phyloP scores from a whole-genome alignment of 2,797 vertebrate species.

The Gymnocypris eckloni region DNA sequence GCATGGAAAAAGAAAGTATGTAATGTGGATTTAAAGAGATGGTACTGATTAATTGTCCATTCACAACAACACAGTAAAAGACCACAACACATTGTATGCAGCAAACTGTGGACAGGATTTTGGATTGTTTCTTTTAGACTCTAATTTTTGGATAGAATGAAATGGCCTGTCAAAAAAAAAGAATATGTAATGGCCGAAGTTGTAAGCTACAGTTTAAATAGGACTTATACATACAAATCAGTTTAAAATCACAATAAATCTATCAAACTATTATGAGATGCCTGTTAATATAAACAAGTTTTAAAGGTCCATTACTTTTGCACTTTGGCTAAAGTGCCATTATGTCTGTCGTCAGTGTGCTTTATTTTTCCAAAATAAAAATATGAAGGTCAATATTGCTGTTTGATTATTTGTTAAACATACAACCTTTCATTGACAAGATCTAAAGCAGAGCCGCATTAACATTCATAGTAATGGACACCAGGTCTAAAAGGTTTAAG shows the following conservation, averaged over 20 bases:
- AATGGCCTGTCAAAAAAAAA: background rate
- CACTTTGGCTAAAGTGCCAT: slow-evolving; percentile 16
- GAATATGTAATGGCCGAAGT: background rate
- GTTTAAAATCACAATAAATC: slow-evolving; percentile 14
- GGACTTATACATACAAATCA: background rate
- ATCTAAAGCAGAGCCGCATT: slow-evolving; percentile 26
- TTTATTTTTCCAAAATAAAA: slow-evolving; percentile 15
- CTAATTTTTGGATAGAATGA: background rate
- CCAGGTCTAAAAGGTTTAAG: slow-evolving; percentile 41
- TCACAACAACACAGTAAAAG: slow-evolving; percentile 49
- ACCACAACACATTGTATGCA: slow-evolving; percentile 5
- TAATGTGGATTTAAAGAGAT: slow-evolving; percentile 61
- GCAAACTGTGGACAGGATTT: background rate
- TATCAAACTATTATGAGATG: slow-evolving; percentile 21
- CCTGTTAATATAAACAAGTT: background rate
- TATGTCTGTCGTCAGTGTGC: background rate
- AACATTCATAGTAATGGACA: slow-evolving; percentile 8
- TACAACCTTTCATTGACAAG: slow-evolving; percentile 11
- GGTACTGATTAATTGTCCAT: slow-evolving; percentile 61
- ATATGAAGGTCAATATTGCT: slow-evolving; percentile 1
- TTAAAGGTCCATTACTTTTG: slow-evolving; percentile 11
- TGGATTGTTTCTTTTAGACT: slow-evolving; percentile 6
- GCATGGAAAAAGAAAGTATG: slow-evolving; percentile 43
- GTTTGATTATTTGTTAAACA: slow-evolving; percentile 37
- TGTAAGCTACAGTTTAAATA: slow-evolving; percentile 9